Base-by-base conservation (phyloP, 1,140 invertebrate genomes). In the Hetaerina americana region DNA sequence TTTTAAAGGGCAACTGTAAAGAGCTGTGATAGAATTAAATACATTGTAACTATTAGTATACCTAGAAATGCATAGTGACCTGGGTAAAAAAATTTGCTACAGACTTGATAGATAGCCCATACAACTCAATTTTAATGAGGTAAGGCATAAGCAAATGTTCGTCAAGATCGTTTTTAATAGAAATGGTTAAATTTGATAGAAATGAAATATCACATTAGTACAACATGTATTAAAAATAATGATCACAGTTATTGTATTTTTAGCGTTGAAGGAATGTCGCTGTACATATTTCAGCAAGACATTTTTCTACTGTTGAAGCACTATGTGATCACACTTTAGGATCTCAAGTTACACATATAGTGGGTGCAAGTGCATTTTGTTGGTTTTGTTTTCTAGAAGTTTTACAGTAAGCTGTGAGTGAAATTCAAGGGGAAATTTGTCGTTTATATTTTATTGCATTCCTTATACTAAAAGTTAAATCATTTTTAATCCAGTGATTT, bases 1-100 rank as follows among this genome's bases (percentile, higher is more conserved):
- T 28, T 69, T 69, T 69, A n/a, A 27, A 69, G 68, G 68, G 68
- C 68, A 69, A 69, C 68, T 69, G 68, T 69, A 27, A n/a, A 69
- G 28, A 69, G 26, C 68, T 69, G 68, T 69, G 68, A 69, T 69
- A 69, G 68, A 28, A 25, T 69, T 69, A 26, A n/a, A 28, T 27
- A 27, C 66, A 24, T 68, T 25, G 40, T 57, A 57, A 57, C 40
- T 68, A 6, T 68, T 68, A 68, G 27, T 26, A 68, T 26, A 68
- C 26, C 18, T 26, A 69, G 26, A 69, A 69, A 69, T 26, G 26
- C 68, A n/a, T 69, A 69, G 68, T 69, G 68, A 27, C 68, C 68
- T 69, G 68, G 68, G 68, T 69, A 28, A 27, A 24, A 25, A n/a
- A 40, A 57, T 57, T 57, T 57, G 40, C 40, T 57, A 57, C 40